Percentiles rank a stretch among this genome's conserved stretches.
These are phyloP conservation scores for Molorchus minor DNA, from an alignment of 2,888 invertebrate species.

Conservation along the genomic window DNA sequence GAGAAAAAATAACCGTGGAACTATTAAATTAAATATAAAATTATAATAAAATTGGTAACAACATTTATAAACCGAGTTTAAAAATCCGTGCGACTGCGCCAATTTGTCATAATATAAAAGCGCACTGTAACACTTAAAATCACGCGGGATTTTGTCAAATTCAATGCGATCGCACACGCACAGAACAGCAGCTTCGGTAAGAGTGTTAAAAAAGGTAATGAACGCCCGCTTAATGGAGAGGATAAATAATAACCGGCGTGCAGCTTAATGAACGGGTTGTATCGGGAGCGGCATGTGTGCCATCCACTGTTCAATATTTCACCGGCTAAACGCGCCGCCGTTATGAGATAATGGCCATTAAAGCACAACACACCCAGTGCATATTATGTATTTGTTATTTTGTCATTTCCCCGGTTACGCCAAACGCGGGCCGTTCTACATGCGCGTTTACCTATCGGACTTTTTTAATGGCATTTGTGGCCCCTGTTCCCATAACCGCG, in stretches of 20 bases:
- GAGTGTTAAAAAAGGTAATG: constrained; percentile 55
- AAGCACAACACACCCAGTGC: constrained; percentile 54
- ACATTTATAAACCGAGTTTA: no score
- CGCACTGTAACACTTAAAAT: no score
- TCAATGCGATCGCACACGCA: constrained; percentile 39
- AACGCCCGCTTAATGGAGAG: constrained; percentile 52
- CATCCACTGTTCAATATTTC: constrained; percentile 59
- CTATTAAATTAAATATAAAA: no score
- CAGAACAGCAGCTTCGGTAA: constrained; percentile 44
- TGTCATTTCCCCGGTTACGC: constrained; percentile 48
- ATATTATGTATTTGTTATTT: constrained; percentile 57
- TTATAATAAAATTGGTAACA: no score
- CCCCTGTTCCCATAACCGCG: no score
- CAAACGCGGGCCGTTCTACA: constrained; percentile 45
- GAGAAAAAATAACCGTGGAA: no score
- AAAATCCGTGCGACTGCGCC: no score
- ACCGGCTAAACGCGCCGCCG: constrained; percentile 55
- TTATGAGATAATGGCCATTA: constrained; percentile 61
- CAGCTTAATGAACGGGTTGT: constrained; percentile 55
- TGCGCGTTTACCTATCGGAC: constrained; percentile 38
- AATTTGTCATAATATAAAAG: no score
- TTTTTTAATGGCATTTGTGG: constrained; percentile 7
- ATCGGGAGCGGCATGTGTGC: constrained; percentile 55
- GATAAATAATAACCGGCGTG: constrained; percentile 56
- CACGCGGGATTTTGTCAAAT: no score